Evolutionary conservation across 2,888 invertebrate species (phyloP), one percentile per base, ranked within the genome.

Genomic region (Dyspetes luteomarginatus): DNA sequence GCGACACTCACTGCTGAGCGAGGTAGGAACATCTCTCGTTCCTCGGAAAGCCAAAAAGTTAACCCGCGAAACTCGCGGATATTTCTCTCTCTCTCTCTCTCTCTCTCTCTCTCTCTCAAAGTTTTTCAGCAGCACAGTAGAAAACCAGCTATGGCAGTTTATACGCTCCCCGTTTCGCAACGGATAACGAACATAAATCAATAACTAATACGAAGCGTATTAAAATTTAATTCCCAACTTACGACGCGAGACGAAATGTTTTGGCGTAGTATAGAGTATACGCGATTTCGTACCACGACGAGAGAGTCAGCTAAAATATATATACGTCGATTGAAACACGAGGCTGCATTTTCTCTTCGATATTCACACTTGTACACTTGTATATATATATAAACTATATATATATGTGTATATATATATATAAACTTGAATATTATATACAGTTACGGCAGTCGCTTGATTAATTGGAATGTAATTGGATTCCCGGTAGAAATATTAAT

Each of bases 381-480:
- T n/a, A n/a, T n/a, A n/a, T n/a, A n/a, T n/a, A 41, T 55, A 52
- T 52, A 55, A 52, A 41, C n/a, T n/a, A n/a, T n/a, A n/a, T n/a
- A n/a, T n/a, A n/a, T n/a, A n/a, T n/a, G n/a, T n/a, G n/a, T n/a
- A 30, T 43, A 7, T 17, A 24, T n/a, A 9, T 19, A n/a, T n/a
- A n/a, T n/a, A n/a, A n/a, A n/a, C n/a, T n/a, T n/a, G n/a, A 28
- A n/a, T 67, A 24, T 5, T 48, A 5, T 28, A 41, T 58, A 36
- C 64, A 52, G 75, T 68, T 12, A 62, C 17, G 30, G 60, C 82
- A 75, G 76, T 77, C 78, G 78, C 74, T 82, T 88, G 89, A 90
- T 90, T 90, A 90, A 90, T 90, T 87, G 89, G 87, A 90, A 88
- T 89, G 88, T 89, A 90, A 90, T 90, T 89, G 86, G 87, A 88